A percentile compares a stretch with the other conserved stretches of the same genome.
Evolutionary conservation across 2,888 invertebrate species (phyloP).

Genomic region (Microctonus aethiopoides): DNA sequence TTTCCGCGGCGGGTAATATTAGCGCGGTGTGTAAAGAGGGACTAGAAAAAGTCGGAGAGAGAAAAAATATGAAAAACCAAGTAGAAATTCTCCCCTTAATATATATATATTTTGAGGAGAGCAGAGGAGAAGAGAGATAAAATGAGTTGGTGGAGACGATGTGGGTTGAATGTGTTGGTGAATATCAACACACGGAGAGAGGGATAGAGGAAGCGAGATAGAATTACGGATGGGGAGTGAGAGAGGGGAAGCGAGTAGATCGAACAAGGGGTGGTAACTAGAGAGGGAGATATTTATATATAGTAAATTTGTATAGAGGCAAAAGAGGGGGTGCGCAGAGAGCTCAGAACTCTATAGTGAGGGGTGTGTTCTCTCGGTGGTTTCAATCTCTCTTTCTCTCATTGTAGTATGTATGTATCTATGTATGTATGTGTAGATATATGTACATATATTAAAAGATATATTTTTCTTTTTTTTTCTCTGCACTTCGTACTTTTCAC

Average conservation of each 20-base stretch:
- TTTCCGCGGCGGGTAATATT: constrained; percentile 49
- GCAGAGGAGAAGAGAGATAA: constrained; percentile 34
- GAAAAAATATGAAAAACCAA: constrained; percentile 33
- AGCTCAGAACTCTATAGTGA: constrained; percentile 35
- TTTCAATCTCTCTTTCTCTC: constrained; percentile 28
- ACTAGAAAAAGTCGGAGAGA: constrained; percentile 23
- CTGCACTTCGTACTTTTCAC: constrained; percentile 26
- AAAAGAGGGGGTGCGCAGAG: constrained; percentile 35
- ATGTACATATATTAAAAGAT: too few relatives aligned
- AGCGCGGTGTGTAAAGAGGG: constrained; percentile 36
- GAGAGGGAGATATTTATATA: constrained; percentile 24
- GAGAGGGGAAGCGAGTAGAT: constrained; percentile 23
- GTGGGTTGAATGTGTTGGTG: constrained; percentile 28
- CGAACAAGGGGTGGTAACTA: constrained; percentile 32
- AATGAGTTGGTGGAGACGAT: constrained; percentile 33
- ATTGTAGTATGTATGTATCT: constrained; percentile 27
- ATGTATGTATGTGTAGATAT: constrained; percentile 30
- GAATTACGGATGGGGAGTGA: too few relatives aligned
- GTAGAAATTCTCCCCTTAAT: constrained; percentile 36
- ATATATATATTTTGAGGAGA: constrained; percentile 32
- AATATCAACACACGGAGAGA: too few relatives aligned
- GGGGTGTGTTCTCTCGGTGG: constrained; percentile 37
- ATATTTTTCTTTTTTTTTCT: constrained; percentile 30
- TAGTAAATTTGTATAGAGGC: constrained; percentile 30
- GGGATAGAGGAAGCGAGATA: constrained; percentile 23